Percentiles rank a stretch among this genome's conserved stretches.
Evolutionary conservation across 1,140 invertebrate species (phyloP).

Genomic region (Anoplophora glabripennis): DNA sequence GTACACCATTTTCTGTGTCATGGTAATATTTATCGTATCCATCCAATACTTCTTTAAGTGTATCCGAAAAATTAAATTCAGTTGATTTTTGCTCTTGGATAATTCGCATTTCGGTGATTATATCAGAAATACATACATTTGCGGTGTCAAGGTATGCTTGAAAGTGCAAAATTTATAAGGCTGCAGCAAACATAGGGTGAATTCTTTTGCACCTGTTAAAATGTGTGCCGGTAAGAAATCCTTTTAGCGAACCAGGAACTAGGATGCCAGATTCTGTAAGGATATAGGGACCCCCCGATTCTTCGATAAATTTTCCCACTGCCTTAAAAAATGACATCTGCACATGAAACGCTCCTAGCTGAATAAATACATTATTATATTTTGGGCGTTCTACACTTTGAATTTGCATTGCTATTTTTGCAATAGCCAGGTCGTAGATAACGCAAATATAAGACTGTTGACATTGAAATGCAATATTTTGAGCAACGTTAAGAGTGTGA

Average conservation of each 20-base stretch:
- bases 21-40: constrained; percentile 29
- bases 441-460: constrained; percentile 27
- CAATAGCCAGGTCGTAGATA: constrained; percentile 48
- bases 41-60: constrained; percentile 34
- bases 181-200: constrained; percentile 42
- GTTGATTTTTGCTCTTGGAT: constrained; percentile 41
- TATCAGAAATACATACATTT: constrained; percentile 17
- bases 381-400: constrained; percentile 40
- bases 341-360: constrained; percentile 47
- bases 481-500: constrained; percentile 28
- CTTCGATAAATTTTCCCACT: constrained; percentile 45
- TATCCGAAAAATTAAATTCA: constrained; percentile 44
- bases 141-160: constrained; percentile 36
- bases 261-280: constrained; percentile 43
- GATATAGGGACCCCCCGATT: constrained; percentile 41
- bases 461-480: constrained; percentile 28
- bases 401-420: constrained; percentile 47
- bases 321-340: constrained; percentile 48
- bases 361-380: constrained; percentile 27
- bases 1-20: constrained; percentile 27
- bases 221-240: constrained; percentile 47
- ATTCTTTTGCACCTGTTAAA: constrained; percentile 50
- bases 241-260: constrained; percentile 45
- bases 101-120: constrained; percentile 30
- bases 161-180: constrained; percentile 37